Conservation (phyloP, 2,888 invertebrate genomes). For the Eremobia ochroleuca region DNA sequence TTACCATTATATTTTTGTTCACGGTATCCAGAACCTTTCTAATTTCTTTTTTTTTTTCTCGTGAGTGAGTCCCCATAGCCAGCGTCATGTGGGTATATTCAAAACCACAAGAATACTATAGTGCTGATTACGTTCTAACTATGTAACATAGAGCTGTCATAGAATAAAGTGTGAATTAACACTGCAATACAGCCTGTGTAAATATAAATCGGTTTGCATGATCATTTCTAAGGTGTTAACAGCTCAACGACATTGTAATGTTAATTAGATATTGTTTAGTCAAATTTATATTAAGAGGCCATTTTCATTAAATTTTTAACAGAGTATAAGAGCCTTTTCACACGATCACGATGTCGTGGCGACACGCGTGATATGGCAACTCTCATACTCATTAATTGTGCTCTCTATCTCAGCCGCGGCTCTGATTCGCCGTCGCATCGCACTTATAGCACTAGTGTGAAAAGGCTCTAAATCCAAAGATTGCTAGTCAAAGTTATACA, state of each 20-base stretch:
- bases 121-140: not conserved
- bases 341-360: constrained; percentile 9
- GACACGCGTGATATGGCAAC: not conserved
- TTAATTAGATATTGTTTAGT: constrained; percentile 81
- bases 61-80: not conserved
- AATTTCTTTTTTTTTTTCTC: not conserved
- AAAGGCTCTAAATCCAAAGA: constrained; percentile 50
- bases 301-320: constrained; percentile 68
- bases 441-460: constrained; percentile 29
- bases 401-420: constrained; percentile 1
- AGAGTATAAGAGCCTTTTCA: constrained; percentile 56
- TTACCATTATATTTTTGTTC: not conserved
- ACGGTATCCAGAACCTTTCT: not conserved
- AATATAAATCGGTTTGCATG: constrained; percentile 86
- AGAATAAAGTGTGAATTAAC: constrained; percentile 68
- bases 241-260: constrained; percentile 88
- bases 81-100: not conserved
- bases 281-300: constrained; percentile 80
- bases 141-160: constrained; percentile 69
- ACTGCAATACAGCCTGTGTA: constrained; percentile 79
- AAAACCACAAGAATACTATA: not conserved
- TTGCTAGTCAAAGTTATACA: constrained; percentile 65
- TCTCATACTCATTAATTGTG: not conserved
- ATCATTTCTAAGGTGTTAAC: constrained; percentile 85
- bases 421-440: not conserved